A percentile compares a stretch with the other conserved stretches of the same genome.
Conservation (phyloP, 2,797 vertebrate genomes). For the Hirundo rustica region DNA sequence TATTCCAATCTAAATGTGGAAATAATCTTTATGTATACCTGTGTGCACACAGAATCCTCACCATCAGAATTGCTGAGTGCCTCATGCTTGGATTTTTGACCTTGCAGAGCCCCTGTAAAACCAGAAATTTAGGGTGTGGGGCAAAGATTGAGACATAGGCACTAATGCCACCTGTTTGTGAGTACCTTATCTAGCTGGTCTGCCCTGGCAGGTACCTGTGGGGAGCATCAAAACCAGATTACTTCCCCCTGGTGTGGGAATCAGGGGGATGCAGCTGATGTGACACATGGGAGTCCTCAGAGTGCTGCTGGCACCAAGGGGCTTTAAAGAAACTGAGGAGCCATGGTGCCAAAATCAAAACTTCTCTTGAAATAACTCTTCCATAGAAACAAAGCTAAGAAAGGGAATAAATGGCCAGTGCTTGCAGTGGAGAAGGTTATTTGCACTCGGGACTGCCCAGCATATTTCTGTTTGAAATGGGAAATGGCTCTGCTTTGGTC, state of each 20-base stretch:
- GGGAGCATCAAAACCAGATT: neutral
- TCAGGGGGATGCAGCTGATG: neutral
- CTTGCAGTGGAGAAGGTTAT: neutral
- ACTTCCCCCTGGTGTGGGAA: neutral
- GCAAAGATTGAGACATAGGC: neutral
- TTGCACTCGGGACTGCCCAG: neutral
- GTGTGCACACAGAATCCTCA: neutral
- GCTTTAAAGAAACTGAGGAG: neutral
- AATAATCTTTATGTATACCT: neutral
- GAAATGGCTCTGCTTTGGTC: neutral
- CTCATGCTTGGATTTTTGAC: neutral
- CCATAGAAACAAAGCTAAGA: neutral
- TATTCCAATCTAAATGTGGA: conserved; percentile 1
- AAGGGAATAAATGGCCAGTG: neutral
- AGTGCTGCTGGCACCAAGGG: neutral
- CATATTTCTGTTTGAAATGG: neutral
- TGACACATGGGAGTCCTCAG: neutral
- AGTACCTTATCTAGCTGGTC: neutral
- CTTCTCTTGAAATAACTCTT: neutral
- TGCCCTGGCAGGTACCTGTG: neutral
- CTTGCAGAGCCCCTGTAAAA: neutral
- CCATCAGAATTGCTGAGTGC: neutral
- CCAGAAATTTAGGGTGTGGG: neutral
- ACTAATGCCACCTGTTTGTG: neutral
- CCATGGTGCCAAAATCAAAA: neutral